Base-by-base conservation (phyloP, 2,888 invertebrate genomes). In the Eudasyphora cyanicolor region DNA sequence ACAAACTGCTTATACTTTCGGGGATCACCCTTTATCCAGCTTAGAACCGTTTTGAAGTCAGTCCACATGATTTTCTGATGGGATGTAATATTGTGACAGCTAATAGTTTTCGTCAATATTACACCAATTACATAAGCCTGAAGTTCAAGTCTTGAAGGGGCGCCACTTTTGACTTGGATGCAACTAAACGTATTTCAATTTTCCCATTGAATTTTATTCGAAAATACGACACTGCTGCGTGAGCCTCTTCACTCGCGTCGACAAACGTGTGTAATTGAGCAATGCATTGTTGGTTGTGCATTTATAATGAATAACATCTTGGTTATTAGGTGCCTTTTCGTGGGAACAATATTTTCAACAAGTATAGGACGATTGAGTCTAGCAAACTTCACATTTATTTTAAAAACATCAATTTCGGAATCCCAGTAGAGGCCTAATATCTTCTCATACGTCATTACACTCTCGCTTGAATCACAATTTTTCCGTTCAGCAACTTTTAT, bases 41-140 rank as follows among this genome's bases (percentile, higher is more conserved):
- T n/a, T n/a, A n/a, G n/a, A n/a, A n/a, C 81, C 1, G 76, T 80
- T 54, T 27, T 62, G 2, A 76, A 80, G 27, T 71, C 80, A 2
- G 70, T 64, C 80, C 76, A 76, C 24, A 80, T 27, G 10, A 80
- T 7, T 4, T 60, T 76, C 19, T n/a, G 17, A 3, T 45, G 12
- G 0, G 75, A 8, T 19, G 42, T 49, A 7, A 74, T 27, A 2
- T 73, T 14, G 24, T 80, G n/a, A n/a, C n/a, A n/a, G n/a, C n/a
- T n/a, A n/a, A n/a, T n/a, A n/a, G n/a, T n/a, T n/a, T n/a, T n/a
- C 42, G 67, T 70, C 0, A 76, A 64, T 2, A 76, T 49, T 0
- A 67, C 35, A 29, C 81, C 76, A 38, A 81, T 38, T 14, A 49
- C 51, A 7, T 54, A 64, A 5, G 81, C 76, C 38, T 76, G 71